Evolutionary conservation across 2,888 invertebrate species (phyloP).

Genomic region (Coelogynopora nodosa): DNA sequence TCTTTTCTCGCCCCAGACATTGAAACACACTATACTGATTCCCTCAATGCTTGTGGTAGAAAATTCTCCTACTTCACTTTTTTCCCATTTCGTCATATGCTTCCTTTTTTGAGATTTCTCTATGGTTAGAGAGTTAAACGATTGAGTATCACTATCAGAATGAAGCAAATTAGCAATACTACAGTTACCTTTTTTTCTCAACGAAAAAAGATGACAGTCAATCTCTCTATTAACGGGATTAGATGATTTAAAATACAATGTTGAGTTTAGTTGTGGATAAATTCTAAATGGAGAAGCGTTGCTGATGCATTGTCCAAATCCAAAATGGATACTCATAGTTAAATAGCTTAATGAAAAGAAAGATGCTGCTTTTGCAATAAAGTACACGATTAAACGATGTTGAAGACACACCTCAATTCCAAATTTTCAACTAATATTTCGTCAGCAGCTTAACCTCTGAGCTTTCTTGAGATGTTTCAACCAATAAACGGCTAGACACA

Average conservation of each 20-base stretch:
- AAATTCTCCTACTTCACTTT: background rate
- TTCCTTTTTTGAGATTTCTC: background rate
- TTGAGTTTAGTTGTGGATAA: background rate
- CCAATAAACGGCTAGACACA: background rate
- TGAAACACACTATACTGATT: slow-evolving; percentile 87
- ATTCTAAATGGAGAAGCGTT: background rate
- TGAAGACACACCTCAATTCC: background rate
- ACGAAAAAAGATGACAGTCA: too few relatives aligned
- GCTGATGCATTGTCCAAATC: background rate
- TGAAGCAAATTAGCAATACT: background rate
- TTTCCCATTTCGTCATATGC: background rate
- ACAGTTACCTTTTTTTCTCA: too few relatives aligned
- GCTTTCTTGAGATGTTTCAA: background rate
- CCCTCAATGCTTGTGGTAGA: slow-evolving; percentile 66
- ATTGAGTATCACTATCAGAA: background rate
- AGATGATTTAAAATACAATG: background rate
- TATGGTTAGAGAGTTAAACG: background rate
- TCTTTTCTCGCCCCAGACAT: slow-evolving; percentile 89
- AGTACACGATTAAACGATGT: background rate
- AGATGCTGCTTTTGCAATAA: background rate
- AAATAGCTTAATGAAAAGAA: too few relatives aligned
- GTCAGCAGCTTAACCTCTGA: too few relatives aligned
- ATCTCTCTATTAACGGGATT: background rate
- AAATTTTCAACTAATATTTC: too few relatives aligned
- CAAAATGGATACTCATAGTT: background rate